A percentile compares a stretch with the other conserved stretches of the same genome.
These are phyloP conservation scores for Chymomyza caudatula DNA, from an alignment of 2,888 invertebrate species.

Conservation along the genomic window DNA sequence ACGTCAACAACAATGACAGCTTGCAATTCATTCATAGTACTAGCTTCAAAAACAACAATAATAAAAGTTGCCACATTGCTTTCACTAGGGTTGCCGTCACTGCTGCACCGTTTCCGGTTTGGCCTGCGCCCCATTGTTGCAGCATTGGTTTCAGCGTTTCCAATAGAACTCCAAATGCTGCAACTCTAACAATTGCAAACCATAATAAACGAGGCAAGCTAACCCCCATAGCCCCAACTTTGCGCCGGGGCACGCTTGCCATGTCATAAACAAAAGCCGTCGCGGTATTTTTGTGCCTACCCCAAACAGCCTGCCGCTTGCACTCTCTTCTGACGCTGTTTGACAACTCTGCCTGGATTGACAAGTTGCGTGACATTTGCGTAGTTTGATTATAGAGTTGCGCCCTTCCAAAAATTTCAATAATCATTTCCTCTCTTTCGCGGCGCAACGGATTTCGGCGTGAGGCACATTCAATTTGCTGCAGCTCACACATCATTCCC, in stretches of 20 bases:
- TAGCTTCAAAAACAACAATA: neutral
- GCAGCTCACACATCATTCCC: conserved; percentile 62
- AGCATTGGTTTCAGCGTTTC: neutral
- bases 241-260: neutral
- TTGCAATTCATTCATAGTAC: neutral
- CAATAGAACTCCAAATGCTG: neutral
- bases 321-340: neutral
- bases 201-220: neutral
- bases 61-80: neutral
- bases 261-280: neutral
- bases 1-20: conserved; percentile 18
- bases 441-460: conserved; percentile 22
- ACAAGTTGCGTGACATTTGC: neutral
- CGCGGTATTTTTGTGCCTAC: neutral
- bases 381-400: neutral
- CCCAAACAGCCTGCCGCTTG: neutral
- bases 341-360: neutral
- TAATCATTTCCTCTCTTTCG: conserved; percentile 56
- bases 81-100: neutral
- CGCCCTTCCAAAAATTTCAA: conserved; percentile 26
- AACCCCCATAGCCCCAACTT: neutral
- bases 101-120: neutral
- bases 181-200: neutral
- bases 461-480: conserved; percentile 22
- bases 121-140: neutral